These are phyloP conservation scores for Semotilus atromaculatus DNA, from an alignment of 2,797 vertebrate genomes.

Conservation along the genomic window DNA sequence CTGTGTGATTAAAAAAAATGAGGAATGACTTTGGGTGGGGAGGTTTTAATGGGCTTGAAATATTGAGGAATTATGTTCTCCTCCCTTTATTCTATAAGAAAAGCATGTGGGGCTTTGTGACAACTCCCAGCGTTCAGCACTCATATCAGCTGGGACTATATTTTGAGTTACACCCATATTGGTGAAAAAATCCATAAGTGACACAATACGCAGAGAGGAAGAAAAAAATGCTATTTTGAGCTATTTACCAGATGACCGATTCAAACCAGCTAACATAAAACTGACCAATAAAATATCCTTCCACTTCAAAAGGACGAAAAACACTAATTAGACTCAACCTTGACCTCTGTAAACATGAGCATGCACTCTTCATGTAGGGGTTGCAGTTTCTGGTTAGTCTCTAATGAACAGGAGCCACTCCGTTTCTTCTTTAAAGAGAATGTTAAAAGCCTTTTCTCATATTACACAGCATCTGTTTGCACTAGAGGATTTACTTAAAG, in stretches of 20 bases:
- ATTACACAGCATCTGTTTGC: neutral
- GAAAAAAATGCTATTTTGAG: neutral
- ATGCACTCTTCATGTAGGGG: conserved; percentile 9
- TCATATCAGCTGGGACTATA: conserved; percentile 35
- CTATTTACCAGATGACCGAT: conserved; percentile 22
- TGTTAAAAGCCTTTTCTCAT: neutral
- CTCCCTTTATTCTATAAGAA: conserved; percentile 52
- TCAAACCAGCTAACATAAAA: conserved; percentile 6
- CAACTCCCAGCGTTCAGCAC: conserved; percentile 50
- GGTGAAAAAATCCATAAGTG: conserved; percentile 37
- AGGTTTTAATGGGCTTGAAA: conserved; percentile 66
- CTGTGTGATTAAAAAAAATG: conserved; percentile 57
- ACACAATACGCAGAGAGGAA: neutral
- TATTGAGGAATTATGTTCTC: conserved; percentile 52
- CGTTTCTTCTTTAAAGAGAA: conserved; percentile 22
- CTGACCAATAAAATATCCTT: conserved; percentile 12
- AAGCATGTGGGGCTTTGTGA: conserved; percentile 54
- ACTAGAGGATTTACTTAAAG: no score
- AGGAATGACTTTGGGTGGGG: conserved; percentile 57
- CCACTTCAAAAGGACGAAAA: conserved; percentile 19
- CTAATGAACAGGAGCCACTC: conserved; percentile 25
- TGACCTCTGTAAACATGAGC: conserved; percentile 44
- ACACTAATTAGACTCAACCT: conserved; percentile 39
- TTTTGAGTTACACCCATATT: conserved; percentile 49
- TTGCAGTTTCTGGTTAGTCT: conserved; percentile 30